Conservation (phyloP, 2,113 vertebrate species). For the Aptenodytes forsteri region DNA sequence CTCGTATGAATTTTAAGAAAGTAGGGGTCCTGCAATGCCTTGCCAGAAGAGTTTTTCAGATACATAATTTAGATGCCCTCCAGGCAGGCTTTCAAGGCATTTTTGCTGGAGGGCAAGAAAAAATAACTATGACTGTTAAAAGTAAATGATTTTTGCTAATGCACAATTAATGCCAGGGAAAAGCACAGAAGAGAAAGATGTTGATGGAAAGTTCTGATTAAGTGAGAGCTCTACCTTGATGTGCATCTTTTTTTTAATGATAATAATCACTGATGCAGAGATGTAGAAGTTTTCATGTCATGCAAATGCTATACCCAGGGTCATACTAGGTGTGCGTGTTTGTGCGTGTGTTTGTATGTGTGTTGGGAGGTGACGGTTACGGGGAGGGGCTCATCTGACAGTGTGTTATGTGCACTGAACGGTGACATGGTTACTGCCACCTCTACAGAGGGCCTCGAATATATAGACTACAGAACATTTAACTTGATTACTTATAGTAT, state of each 20-base stretch:
- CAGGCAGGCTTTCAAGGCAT: constrained; percentile 99
- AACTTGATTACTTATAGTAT: constrained; percentile 77
- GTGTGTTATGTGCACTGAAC: constrained; percentile 86
- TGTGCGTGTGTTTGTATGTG: not conserved
- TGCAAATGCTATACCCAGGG: constrained; percentile 76
- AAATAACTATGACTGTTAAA: constrained; percentile 99
- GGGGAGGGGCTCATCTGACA: constrained; percentile 77
- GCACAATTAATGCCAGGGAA: constrained; percentile 98
- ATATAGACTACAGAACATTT: constrained; percentile 82
- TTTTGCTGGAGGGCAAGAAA: constrained; percentile 98
- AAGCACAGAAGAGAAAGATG: constrained; percentile 86
- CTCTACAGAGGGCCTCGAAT: constrained; percentile 80
- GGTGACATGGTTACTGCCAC: constrained; percentile 84
- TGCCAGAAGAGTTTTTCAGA: constrained; percentile 99
- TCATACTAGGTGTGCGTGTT: constrained; percentile 57
- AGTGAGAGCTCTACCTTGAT: constrained; percentile 87
- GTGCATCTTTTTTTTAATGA: constrained; percentile 76
- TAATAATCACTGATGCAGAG: constrained; percentile 83
- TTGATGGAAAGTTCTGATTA: constrained; percentile 93
- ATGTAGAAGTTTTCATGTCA: constrained; percentile 83
- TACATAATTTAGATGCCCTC: constrained; percentile 99
- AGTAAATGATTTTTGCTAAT: constrained; percentile 99
- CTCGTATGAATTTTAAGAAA: constrained; percentile 95
- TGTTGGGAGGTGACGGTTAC: constrained; percentile 64
- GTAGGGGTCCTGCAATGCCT: constrained; percentile 94